Evolutionary conservation across 2,888 invertebrate species (phyloP).

Genomic region (Nomada fucata): DNA sequence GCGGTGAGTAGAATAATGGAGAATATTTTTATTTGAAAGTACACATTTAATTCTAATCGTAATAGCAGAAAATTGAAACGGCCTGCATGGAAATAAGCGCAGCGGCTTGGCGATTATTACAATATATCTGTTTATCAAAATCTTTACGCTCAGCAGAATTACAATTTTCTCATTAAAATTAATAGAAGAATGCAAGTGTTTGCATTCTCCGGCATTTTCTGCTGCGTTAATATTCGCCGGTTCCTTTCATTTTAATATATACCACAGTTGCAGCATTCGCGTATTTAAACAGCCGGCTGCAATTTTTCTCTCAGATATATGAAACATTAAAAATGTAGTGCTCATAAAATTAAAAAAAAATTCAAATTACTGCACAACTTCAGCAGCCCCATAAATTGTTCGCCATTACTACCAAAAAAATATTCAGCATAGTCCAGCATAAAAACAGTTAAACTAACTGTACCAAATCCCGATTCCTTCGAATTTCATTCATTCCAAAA

Average conservation of each 20-base stretch:
- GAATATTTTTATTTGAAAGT: not conserved
- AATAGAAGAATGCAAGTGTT: conserved; percentile 19
- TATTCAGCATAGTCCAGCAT: no score
- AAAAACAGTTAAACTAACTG: no score
- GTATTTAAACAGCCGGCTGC: not conserved
- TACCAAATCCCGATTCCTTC: no score
- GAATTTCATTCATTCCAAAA: no score
- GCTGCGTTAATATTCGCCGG: not conserved
- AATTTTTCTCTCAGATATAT: not conserved
- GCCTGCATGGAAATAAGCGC: not conserved
- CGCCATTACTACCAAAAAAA: no score
- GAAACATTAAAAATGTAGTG: not conserved
- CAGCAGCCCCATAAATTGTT: no score
- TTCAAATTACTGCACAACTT: no score
- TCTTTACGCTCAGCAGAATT: conserved; percentile 10
- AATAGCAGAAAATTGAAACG: not conserved
- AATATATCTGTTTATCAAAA: not conserved
- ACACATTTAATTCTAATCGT: not conserved
- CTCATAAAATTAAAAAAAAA: no score
- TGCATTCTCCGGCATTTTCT: conserved; percentile 24
- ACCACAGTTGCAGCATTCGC: not conserved
- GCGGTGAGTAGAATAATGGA: conserved; percentile 21
- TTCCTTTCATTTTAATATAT: conserved; percentile 12
- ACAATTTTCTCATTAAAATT: conserved; percentile 30
- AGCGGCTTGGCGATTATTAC: not conserved